Percentiles rank a stretch among this genome's conserved stretches.
phyloP scores from a whole-genome alignment of 2,797 vertebrate genomes.

The Halcyon smyrnensis region DNA sequence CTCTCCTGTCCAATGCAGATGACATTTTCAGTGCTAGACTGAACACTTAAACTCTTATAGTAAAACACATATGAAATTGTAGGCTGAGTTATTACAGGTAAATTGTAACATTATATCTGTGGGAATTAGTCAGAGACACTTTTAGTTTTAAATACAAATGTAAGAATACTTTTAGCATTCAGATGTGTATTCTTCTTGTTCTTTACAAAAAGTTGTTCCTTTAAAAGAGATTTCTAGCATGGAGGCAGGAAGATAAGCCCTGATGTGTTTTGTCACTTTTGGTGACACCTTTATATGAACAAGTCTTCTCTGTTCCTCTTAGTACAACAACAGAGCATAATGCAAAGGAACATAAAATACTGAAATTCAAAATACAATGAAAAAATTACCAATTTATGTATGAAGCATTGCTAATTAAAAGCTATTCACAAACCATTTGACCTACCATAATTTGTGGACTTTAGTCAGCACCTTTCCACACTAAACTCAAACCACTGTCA shows the following conservation, averaged over 20 bases:
- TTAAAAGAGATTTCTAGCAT: background rate
- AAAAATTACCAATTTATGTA: background rate
- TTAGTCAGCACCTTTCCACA: background rate
- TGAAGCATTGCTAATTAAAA: background rate
- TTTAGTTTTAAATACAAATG: background rate
- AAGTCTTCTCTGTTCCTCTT: background rate
- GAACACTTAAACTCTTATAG: background rate
- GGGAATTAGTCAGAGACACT: background rate
- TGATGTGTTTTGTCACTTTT: background rate
- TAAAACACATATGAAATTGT: background rate
- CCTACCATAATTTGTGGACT: background rate
- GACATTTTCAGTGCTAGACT: background rate
- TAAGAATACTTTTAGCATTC: background rate
- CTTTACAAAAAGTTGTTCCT: background rate
- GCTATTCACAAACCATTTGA: background rate
- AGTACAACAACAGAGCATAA: background rate
- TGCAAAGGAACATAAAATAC: background rate
- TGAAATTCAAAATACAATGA: background rate
- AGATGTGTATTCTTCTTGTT: background rate
- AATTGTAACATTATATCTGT: background rate
- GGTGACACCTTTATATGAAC: background rate
- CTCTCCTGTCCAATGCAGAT: background rate
- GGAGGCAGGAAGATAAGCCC: background rate
- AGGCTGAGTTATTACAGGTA: background rate
- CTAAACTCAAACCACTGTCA: background rate